Conservation (phyloP, 2,113 vertebrate species). For the Beaufortia kweichowensis region DNA sequence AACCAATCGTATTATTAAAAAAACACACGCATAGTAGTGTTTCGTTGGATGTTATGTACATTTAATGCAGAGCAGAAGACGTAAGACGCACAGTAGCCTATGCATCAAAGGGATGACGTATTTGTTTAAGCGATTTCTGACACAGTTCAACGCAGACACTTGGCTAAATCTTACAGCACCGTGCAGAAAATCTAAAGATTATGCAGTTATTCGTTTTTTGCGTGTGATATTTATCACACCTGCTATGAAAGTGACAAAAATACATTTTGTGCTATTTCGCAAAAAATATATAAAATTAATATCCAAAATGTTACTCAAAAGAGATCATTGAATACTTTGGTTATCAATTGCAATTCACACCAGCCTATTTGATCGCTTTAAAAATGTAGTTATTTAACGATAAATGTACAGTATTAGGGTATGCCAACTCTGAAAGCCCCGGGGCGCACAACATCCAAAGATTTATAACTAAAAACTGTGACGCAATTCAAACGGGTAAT, state of each 20-base stretch:
- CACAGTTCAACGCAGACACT: conserved; percentile 9
- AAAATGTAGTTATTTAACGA: no score
- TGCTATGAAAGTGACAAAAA: no score
- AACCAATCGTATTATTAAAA: neutral
- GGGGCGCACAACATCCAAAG: neutral
- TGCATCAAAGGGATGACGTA: conserved; percentile 51
- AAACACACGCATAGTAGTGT: neutral
- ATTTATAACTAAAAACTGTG: neutral
- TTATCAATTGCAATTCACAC: neutral
- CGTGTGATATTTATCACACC: neutral
- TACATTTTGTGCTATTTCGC: neutral
- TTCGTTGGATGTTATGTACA: neutral
- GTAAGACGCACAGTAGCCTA: conserved; percentile 17
- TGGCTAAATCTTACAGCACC: neutral
- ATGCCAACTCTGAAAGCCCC: no score
- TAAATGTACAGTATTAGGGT: no score
- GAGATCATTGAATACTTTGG: neutral
- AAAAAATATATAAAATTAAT: neutral
- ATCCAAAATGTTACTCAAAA: neutral
- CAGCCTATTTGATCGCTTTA: neutral
- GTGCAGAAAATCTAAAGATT: neutral
- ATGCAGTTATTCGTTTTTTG: neutral
- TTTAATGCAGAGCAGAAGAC: conserved; percentile 12
- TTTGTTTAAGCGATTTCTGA: conserved; percentile 37
- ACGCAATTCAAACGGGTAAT: neutral